Evolutionary conservation across 1,140 invertebrate species (phyloP).

Genomic region (Chironomus striatipennis): DNA sequence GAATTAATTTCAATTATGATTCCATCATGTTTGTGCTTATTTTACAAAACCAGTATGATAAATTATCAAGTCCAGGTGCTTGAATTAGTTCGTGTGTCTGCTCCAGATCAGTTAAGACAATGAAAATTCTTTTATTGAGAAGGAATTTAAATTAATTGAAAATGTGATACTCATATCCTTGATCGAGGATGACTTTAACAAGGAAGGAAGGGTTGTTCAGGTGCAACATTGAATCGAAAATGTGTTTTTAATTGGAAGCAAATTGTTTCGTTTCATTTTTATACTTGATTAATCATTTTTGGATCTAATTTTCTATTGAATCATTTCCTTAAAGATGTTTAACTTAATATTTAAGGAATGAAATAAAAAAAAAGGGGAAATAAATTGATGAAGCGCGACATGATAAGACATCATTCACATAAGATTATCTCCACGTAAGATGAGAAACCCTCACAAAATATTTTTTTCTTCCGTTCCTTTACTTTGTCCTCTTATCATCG

Average conservation of each 20-base stretch:
- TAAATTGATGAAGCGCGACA: conserved; percentile 7
- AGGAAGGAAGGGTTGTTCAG: neutral
- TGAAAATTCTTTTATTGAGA: neutral
- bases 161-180: neutral
- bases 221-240: neutral
- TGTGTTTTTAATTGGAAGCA: conserved; percentile 8
- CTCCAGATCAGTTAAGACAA: no score
- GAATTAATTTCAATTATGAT: conserved; percentile 10
- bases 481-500: neutral
- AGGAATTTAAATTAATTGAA: neutral
- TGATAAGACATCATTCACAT: conserved; percentile 2
- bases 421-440: neutral
- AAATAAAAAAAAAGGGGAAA: neutral
- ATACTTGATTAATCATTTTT: neutral
- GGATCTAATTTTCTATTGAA: neutral
- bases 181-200: no score
- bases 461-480: neutral
- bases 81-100: neutral
- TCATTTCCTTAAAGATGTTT: neutral
- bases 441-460: neutral
- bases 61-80: no score
- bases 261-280: neutral
- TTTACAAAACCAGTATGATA: no score
- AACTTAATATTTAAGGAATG: neutral
- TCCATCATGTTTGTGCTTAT: neutral